These are phyloP conservation scores for Camponotus pennsylvanicus DNA, from an alignment of 1,140 invertebrate genomes.

Conservation along the genomic window DNA sequence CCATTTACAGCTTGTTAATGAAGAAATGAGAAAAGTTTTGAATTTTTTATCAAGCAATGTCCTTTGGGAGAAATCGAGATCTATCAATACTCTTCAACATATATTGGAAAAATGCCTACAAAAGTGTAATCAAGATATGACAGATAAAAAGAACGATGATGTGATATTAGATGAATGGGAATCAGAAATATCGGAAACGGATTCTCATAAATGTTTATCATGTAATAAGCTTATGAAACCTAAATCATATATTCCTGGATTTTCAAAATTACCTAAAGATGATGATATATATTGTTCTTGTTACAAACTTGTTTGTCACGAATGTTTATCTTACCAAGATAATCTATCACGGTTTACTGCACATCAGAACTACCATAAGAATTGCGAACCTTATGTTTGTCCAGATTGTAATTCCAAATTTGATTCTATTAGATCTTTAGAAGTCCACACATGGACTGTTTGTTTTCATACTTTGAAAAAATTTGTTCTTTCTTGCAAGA, in stretches of 20 bases:
- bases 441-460: slow-evolving; percentile 79
- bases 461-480: slow-evolving; percentile 80
- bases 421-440: slow-evolving; percentile 66
- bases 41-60: slow-evolving; percentile 54
- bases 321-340: slow-evolving; percentile 79
- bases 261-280: slow-evolving; percentile 72
- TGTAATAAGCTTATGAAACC: slow-evolving; percentile 78
- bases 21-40: slow-evolving; percentile 67
- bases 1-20: slow-evolving; percentile 68
- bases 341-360: slow-evolving; percentile 68
- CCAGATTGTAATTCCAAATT: slow-evolving; percentile 80
- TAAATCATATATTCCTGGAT: slow-evolving; percentile 76
- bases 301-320: slow-evolving; percentile 79
- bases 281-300: slow-evolving; percentile 78
- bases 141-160: slow-evolving; percentile 28
- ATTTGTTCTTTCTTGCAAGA: slow-evolving; percentile 76
- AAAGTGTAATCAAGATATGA: slow-evolving; percentile 38
- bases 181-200: background rate
- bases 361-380: slow-evolving; percentile 81
- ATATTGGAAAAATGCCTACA: slow-evolving; percentile 59
- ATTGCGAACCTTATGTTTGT: slow-evolving; percentile 73
- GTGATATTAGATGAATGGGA: slow-evolving; percentile 60
- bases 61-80: slow-evolving; percentile 62
- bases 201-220: slow-evolving; percentile 57
- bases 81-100: slow-evolving; percentile 65